Base-by-base conservation (phyloP, 2,888 invertebrate genomes). In the Prostheceraeus crozeri region DNA sequence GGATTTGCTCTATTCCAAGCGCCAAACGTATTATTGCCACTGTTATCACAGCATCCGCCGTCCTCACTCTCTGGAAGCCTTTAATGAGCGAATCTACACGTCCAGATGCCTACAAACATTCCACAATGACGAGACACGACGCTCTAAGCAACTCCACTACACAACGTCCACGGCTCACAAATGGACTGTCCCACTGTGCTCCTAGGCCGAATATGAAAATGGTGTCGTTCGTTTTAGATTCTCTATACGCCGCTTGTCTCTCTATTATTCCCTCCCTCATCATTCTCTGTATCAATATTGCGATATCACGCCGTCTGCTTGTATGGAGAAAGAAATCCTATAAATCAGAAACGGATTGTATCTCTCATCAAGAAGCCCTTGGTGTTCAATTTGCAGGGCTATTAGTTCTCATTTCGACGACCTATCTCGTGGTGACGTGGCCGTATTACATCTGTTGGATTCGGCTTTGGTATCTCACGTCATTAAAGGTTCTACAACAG, bases 361-460 rank as follows among this genome's bases (percentile, higher is more conserved):
- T 45, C 6, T 69, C 68, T 0, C 68, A 69, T 35, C 70, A 71
- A 60, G 70, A 68, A 33, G 67, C 68, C 30, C 70, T 71, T 8
- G 66, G 70, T 6, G 63, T 71, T 52, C 72, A 73, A 62, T 72
- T 73, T 62, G 72, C 73, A 11, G 63, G 70, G 19, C 70, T 71
- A 23, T 65, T 73, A 1, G 63, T 73, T 10, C 70, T 68, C 10
- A 68, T 73, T 11, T 72, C 72, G n/a, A 67, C 69, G 40, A 69
- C 70, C 46, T 73, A 72, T 57, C 67, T 73, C 33, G 67, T 68
- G 1, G 66, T 73, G 28, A 73, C 72, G 46, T 61, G 72, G 21
- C 73, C 73, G 0, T 72, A 70, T 59, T 71, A 72, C 62, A 66
- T 69, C 14, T 65, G 70, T 3, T 73, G 73, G 73, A 23, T 59